phyloP scores from a whole-genome alignment of 2,113 vertebrate species.

The Malurus cyaneus region DNA sequence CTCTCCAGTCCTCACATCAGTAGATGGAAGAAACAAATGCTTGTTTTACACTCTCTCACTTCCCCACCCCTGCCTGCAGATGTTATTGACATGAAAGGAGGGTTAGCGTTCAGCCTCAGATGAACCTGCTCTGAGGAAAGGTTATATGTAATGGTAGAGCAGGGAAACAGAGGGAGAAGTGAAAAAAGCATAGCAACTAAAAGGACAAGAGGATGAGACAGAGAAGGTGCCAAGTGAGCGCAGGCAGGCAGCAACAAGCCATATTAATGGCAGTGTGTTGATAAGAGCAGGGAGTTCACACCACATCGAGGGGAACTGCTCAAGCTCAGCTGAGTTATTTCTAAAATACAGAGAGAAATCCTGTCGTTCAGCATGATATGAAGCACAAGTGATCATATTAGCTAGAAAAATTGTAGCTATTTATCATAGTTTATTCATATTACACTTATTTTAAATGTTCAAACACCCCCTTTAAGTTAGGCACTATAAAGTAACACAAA shows the following conservation, averaged over 20 bases:
- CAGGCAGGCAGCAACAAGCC: neutral
- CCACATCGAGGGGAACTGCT: neutral
- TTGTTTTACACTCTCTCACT: neutral
- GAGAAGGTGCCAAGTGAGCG: neutral
- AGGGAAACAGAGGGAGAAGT: neutral
- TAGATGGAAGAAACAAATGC: neutral
- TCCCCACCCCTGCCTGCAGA: neutral
- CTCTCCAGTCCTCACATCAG: neutral
- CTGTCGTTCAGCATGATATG: neutral
- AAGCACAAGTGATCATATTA: neutral
- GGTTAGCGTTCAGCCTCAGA: neutral
- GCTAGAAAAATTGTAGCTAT: neutral
- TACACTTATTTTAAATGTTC: neutral
- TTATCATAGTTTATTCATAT: neutral
- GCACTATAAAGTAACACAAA: neutral
- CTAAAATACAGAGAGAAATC: neutral
- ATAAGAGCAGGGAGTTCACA: neutral
- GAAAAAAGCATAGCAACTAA: neutral
- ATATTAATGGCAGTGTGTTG: neutral
- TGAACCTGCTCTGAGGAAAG: neutral
- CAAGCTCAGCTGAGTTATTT: neutral
- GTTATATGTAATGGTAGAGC: neutral
- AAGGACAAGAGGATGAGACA: neutral
- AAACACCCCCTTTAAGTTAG: neutral
- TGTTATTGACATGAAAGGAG: neutral